These are phyloP conservation scores for Oxyura jamaicensis DNA, from an alignment of 2,113 vertebrate species.

Conservation along the genomic window DNA sequence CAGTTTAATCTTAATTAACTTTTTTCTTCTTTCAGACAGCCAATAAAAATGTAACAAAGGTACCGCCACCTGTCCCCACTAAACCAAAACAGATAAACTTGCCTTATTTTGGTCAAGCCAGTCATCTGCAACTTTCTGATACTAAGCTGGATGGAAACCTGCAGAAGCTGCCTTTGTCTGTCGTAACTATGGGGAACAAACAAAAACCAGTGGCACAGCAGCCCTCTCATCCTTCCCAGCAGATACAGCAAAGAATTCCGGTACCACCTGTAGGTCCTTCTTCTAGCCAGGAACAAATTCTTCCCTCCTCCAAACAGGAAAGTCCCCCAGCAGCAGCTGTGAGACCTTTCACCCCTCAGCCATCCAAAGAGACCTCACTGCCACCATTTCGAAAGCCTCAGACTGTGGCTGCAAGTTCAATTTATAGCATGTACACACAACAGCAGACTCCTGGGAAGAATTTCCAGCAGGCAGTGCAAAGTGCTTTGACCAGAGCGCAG, in stretches of 20 bases:
- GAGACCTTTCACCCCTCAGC: constrained; percentile 93
- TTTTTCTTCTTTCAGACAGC: constrained; percentile 74
- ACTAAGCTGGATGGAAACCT: constrained; percentile 71
- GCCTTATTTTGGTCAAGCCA: constrained; percentile 79
- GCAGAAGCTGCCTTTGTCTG: constrained; percentile 76
- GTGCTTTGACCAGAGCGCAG: constrained; percentile 80
- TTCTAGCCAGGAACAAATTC: constrained; percentile 81
- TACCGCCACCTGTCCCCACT: constrained; percentile 94
- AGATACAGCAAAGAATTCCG: constrained; percentile 69
- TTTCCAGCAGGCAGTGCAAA: constrained; percentile 84
- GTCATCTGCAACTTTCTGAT: constrained; percentile 69
- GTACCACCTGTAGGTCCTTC: constrained; percentile 48
- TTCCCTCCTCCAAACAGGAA: constrained; percentile 88
- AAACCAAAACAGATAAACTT: constrained; percentile 91
- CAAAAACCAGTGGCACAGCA: constrained; percentile 79
- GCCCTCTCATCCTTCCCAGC: constrained; percentile 58
- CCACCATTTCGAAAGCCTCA: constrained; percentile 87
- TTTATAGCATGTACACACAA: constrained; percentile 97
- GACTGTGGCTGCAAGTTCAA: constrained; percentile 90
- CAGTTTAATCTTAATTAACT: not conserved
- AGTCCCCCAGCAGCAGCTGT: constrained; percentile 91
- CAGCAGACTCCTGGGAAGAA: constrained; percentile 85
- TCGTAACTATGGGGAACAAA: constrained; percentile 80
- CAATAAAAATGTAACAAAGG: constrained; percentile 85
- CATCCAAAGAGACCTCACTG: constrained; percentile 82